phyloP scores from a whole-genome alignment of 1,140 invertebrate genomes.

The Spodoptera litura region DNA sequence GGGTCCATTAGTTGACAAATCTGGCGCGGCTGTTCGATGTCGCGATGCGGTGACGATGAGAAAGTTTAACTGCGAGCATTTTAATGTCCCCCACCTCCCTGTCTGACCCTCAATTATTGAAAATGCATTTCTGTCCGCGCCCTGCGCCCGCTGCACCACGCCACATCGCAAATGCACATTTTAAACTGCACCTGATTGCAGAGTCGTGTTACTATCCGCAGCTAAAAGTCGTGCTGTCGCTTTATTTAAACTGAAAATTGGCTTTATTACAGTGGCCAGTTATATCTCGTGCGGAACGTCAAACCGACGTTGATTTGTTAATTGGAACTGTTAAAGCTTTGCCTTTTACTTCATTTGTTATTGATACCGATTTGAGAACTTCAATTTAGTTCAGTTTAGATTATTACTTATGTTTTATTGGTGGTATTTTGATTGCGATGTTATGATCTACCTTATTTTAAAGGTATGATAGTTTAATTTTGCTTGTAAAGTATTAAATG shows the following conservation, averaged over 20 bases:
- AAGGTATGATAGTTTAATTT: no score
- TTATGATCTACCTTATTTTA: no score
- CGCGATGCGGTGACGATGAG: conserved; percentile 66
- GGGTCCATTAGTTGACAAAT: conserved; percentile 52
- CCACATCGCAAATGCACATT: conserved; percentile 85
- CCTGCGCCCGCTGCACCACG: conserved; percentile 69
- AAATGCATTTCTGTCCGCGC: conserved; percentile 83
- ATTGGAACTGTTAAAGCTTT: background rate
- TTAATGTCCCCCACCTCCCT: conserved; percentile 75
- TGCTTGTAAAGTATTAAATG: no score
- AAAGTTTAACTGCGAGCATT: conserved; percentile 79
- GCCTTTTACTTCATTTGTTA: background rate
- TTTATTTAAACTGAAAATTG: conserved; percentile 73
- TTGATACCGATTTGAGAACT: background rate
- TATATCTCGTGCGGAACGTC: conserved; percentile 28
- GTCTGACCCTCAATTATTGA: conserved; percentile 86
- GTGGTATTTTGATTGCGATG: no score
- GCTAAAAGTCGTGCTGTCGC: conserved; percentile 77
- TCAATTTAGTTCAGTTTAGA: no score
- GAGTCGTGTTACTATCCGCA: conserved; percentile 77
- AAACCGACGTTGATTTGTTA: conserved; percentile 21
- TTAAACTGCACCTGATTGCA: conserved; percentile 85
- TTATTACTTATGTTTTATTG: no score
- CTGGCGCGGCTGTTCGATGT: conserved; percentile 46
- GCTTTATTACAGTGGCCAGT: conserved; percentile 55